Percentiles rank a stretch among this genome's conserved stretches.
Evolutionary conservation across 2,888 invertebrate species (phyloP).

Genomic region (Dynastes hyllus): DNA sequence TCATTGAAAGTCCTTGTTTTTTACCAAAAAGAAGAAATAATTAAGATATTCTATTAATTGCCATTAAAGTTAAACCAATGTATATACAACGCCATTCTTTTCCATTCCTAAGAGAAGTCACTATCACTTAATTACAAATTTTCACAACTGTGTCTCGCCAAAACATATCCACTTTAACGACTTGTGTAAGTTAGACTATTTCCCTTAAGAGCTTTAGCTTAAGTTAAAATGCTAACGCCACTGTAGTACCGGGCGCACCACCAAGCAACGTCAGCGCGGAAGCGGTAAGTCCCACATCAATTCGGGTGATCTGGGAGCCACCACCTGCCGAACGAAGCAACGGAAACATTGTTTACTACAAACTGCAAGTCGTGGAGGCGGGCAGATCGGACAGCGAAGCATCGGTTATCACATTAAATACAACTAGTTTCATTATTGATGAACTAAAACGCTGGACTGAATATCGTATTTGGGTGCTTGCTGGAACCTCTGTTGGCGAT

Average conservation of each 20-base stretch:
- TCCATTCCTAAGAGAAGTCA: neutral
- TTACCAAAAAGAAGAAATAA: too few species aligned
- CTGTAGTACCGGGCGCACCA: constrained; percentile 95
- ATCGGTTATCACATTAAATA: constrained; percentile 84
- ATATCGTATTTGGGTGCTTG: constrained; percentile 97
- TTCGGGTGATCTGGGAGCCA: constrained; percentile 93
- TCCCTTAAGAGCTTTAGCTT: constrained; percentile 63
- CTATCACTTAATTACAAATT: neutral
- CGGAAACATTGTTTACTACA: constrained; percentile 96
- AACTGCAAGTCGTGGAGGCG: constrained; percentile 91
- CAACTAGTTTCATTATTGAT: constrained; percentile 87
- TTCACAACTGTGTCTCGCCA: constrained; percentile 49
- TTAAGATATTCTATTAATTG: neutral
- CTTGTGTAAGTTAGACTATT: constrained; percentile 55
- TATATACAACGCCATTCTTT: constrained; percentile 24
- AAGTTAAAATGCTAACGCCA: constrained; percentile 65
- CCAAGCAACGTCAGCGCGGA: constrained; percentile 94
- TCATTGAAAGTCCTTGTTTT: too few species aligned
- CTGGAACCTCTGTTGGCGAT: constrained; percentile 97
- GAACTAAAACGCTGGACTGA: constrained; percentile 96
- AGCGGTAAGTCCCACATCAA: constrained; percentile 91
- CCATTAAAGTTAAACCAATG: constrained; percentile 1
- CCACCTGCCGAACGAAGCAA: constrained; percentile 93
- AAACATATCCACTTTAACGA: constrained; percentile 63
- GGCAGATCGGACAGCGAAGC: constrained; percentile 91